phyloP scores from a whole-genome alignment of 2,113 vertebrate species.

The Xiphophorus couchianus region DNA sequence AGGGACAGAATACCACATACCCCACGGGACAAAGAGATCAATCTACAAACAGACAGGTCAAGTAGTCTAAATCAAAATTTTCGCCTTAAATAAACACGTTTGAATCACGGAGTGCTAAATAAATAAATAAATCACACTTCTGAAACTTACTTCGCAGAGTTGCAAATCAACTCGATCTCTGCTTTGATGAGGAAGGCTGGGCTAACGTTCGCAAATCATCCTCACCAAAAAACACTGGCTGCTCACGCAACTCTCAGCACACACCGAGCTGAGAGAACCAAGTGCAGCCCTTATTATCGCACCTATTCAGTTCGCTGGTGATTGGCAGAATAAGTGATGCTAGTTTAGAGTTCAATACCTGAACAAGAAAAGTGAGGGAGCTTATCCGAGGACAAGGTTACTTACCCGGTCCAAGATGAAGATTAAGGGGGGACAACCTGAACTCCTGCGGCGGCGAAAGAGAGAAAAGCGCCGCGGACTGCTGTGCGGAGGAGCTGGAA shows the following conservation, averaged over 20 bases:
- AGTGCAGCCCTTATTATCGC: constrained; percentile 24
- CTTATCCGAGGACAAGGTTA: constrained; percentile 73
- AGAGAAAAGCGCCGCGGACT: constrained; percentile 30
- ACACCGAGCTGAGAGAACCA: constrained; percentile 38
- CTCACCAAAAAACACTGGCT: constrained; percentile 43
- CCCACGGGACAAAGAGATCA: neutral
- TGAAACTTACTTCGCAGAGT: constrained; percentile 71
- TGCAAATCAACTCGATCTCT: constrained; percentile 65
- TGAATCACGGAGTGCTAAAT: too few relatives aligned
- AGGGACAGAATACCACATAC: neutral
- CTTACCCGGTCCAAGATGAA: constrained; percentile 72
- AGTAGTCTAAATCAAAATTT: neutral
- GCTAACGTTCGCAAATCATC: constrained; percentile 66
- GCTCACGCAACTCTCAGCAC: constrained; percentile 53
- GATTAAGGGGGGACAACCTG: constrained; percentile 50
- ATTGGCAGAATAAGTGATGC: constrained; percentile 44
- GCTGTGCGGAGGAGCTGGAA: constrained; percentile 24
- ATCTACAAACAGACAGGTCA: neutral
- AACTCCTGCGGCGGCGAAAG: constrained; percentile 57
- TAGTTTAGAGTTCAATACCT: constrained; percentile 53
- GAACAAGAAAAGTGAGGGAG: constrained; percentile 61
- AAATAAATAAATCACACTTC: neutral
- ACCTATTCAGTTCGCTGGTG: constrained; percentile 35
- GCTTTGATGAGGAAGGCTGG: constrained; percentile 64
- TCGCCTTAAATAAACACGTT: neutral